Percentiles rank a stretch among this genome's conserved stretches.
Conservation (phyloP, 2,888 invertebrate species). For the Drosophila anomelani region DNA sequence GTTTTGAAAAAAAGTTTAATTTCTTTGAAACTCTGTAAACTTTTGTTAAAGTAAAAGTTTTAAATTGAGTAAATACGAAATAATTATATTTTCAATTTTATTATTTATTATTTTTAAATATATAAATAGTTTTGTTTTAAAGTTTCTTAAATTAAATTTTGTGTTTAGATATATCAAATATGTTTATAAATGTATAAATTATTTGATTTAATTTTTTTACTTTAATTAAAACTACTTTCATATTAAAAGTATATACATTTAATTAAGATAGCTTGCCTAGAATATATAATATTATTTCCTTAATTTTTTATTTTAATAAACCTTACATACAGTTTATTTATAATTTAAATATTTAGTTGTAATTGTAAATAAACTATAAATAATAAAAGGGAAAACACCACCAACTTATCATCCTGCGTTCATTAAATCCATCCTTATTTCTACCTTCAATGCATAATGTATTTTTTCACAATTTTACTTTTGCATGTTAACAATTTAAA, state of each 20-base stretch:
- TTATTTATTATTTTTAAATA: background rate
- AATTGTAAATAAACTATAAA: slow-evolving; percentile 14
- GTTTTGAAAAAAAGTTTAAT: background rate
- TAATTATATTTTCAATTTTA: too few relatives aligned
- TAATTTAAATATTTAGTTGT: background rate
- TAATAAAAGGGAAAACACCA: background rate
- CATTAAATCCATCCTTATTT: slow-evolving; percentile 18
- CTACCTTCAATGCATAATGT: slow-evolving; percentile 33
- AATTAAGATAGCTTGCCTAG: background rate
- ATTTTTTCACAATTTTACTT: slow-evolving; percentile 55
- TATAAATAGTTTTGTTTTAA: too few relatives aligned
- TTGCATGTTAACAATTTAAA: slow-evolving; percentile 73
- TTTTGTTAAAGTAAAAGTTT: background rate
- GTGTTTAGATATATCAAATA: too few relatives aligned
- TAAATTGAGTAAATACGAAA: too few relatives aligned
- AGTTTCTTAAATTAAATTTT: too few relatives aligned
- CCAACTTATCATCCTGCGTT: slow-evolving; percentile 12
- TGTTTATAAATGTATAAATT: background rate
- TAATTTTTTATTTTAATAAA: background rate
- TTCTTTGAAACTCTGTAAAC: background rate
- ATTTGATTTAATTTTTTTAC: background rate
- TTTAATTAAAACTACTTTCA: background rate
- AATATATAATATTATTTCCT: background rate
- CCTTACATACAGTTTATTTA: background rate
- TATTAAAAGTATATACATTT: background rate